Base-by-base conservation (phyloP, 2,888 invertebrate species). In the Amphipyra tragopoginis region DNA sequence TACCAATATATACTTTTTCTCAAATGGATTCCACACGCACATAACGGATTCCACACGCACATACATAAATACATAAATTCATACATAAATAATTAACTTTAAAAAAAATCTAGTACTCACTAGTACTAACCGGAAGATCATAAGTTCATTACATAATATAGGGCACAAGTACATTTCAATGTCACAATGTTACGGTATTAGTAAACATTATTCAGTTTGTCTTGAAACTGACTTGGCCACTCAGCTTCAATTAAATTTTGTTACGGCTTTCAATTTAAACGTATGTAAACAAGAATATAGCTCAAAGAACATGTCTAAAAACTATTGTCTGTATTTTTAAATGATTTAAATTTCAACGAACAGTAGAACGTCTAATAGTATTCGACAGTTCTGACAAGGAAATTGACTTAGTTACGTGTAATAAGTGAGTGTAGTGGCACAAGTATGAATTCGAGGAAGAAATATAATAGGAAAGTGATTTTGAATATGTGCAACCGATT, bases 381-480 rank as follows among this genome's bases (percentile, higher is more conserved):
- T 54, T 45, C 38, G 15, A 14, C 5, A 4, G 34, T 33, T 10
- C 29, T 43, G 2, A 10, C 5, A 33, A 13, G 26, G 29, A 42
- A 29, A 39, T 10, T 15, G 42, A 13, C 11, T 29, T 48, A 29
- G 14, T 42, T 4, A 0, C 9, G 40, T 40, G 48, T 1, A 13
- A 40, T 40, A 34, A 26, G 13, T 13, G 14, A 8, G 14, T 13
- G 13, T 34, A 36, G 0, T 0, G 8, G 36, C n/a, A 9, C 8
- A 9, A 53, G 36, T n/a, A 72, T 67, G 66, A 72, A 44, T 47
- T 21, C 49, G 4, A 50, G 44, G 8, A 72, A 10, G 42, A 72
- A 65, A 26, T 65, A 72, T 34, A 67, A 50, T 40, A 50, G 38
- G 4, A 51, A 49, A 43, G 39, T 65, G 45, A 65, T 67, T n/a